Evolutionary conservation across 2,797 vertebrate genomes (phyloP), one percentile per base, ranked within the genome.

Genomic region (Hippoglossus hippoglossus): DNA sequence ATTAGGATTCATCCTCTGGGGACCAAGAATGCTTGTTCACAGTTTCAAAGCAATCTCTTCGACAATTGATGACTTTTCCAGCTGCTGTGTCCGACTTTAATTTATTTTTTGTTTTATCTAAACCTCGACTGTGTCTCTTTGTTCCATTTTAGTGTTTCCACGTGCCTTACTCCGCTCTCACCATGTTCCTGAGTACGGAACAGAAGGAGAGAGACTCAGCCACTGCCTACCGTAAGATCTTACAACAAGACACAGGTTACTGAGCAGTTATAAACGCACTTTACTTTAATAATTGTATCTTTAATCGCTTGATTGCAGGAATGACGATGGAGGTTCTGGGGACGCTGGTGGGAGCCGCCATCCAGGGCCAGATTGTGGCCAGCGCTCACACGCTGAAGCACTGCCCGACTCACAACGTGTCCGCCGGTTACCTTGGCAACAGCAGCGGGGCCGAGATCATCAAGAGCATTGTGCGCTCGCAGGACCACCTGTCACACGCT

Each of bases 131-230:
- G 16, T 83, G 25, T 83, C 19, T 63, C 67, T 81, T 18, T 69
- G 31, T 13, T 75, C 62, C 71, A 12, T 46, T 80, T 4, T 63
- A 99, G 98, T 95, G 96, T 80, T 98, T 96, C 88, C 97, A 99
- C 16, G 98, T 99, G 64, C 96, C 98, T 59, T 99, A 99, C 81
- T 96, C 96, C 1, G 96, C 97, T n/a, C 96, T 99, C 86, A 99
- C 96, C 85, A 99, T 99, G 97, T 97, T 98, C 85, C 95, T 99
- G 89, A 99, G 96, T 81, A 93, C 94, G 1, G 94, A 96, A 77
- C 96, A 98, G 90, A 94, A 88, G 86, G 97, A 99, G 62, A 92
- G 98, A 86, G 97, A 99, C 92, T 98, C 96, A 0, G 97, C 96
- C 84, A 99, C 97, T 0, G 97, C 97, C 0, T 99, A 98, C 89